Conservation (phyloP, 2,888 invertebrate species). For the Microchrysa polita region DNA sequence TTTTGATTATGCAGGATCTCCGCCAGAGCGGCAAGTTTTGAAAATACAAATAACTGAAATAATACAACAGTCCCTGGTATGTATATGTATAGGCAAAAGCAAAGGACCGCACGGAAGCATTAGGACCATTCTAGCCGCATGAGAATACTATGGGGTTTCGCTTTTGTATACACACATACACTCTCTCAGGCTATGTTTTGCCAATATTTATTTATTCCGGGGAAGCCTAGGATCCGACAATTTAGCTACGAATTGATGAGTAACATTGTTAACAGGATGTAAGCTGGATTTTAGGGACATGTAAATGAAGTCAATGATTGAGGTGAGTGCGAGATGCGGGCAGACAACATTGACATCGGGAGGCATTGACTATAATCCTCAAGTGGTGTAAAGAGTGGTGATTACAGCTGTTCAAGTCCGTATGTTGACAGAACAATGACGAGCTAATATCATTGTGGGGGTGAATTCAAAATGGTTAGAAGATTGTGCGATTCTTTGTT, state of each 20-base stretch:
- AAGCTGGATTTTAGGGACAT: conserved; percentile 18
- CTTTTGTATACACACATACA: too few relatives aligned
- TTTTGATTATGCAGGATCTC: conserved; percentile 36
- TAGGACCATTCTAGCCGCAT: too few relatives aligned
- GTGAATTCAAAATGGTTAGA: too few relatives aligned
- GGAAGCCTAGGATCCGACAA: conserved; percentile 5
- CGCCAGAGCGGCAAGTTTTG: not conserved
- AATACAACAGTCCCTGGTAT: not conserved
- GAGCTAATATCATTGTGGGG: too few relatives aligned
- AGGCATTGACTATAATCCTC: not conserved
- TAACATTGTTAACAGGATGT: conserved; percentile 31
- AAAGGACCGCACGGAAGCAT: too few relatives aligned
- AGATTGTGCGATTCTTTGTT: too few relatives aligned
- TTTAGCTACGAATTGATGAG: conserved; percentile 24
- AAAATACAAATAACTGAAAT: conserved; percentile 2
- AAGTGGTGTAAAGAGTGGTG: not conserved
- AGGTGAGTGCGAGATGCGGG: not conserved
- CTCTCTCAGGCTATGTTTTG: not conserved
- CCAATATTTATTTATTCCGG: conserved; percentile 31
- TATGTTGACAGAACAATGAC: too few relatives aligned
- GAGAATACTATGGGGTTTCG: too few relatives aligned
- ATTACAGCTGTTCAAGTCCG: too few relatives aligned
- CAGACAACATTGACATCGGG: not conserved
- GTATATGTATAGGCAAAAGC: not conserved
- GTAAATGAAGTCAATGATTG: conserved; percentile 30